These are phyloP conservation scores for Muscina levida DNA, from an alignment of 2,888 invertebrate species.

Conservation along the genomic window DNA sequence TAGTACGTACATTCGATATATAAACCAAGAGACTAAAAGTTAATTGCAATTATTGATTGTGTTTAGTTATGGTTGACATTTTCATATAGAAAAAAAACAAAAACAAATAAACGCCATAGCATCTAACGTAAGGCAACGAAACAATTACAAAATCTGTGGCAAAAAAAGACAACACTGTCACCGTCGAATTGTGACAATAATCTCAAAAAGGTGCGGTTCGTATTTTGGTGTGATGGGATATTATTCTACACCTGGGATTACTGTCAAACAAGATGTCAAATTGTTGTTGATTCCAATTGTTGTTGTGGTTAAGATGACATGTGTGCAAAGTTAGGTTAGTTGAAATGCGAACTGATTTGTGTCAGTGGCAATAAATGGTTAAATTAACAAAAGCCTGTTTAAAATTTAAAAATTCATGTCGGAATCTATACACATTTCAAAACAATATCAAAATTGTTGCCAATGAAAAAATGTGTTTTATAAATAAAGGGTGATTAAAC, in stretches of 20 bases:
- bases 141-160: constrained; percentile 42
- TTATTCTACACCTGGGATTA: constrained; percentile 18
- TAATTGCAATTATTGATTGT: constrained; percentile 66
- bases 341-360: too few species aligned
- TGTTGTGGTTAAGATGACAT: neutral
- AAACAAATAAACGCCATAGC: constrained; percentile 2
- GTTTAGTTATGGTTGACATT: constrained; percentile 66
- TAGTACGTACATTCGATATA: neutral
- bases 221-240: constrained; percentile 22
- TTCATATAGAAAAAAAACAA: constrained; percentile 43
- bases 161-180: constrained; percentile 28
- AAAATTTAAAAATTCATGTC: too few species aligned
- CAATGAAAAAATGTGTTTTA: too few species aligned
- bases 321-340: too few species aligned
- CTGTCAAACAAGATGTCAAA: constrained; percentile 12
- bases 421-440: too few species aligned
- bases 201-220: constrained; percentile 23
- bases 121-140: neutral
- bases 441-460: too few species aligned
- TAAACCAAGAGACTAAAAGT: constrained; percentile 54
- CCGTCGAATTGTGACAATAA: constrained; percentile 5
- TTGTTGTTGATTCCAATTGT: neutral
- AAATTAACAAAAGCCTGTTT: too few species aligned
- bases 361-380: too few species aligned
- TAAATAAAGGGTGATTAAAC: too few species aligned